These are phyloP conservation scores for Homalodisca vitripennis DNA, from an alignment of 1,140 invertebrate genomes.

Conservation along the genomic window DNA sequence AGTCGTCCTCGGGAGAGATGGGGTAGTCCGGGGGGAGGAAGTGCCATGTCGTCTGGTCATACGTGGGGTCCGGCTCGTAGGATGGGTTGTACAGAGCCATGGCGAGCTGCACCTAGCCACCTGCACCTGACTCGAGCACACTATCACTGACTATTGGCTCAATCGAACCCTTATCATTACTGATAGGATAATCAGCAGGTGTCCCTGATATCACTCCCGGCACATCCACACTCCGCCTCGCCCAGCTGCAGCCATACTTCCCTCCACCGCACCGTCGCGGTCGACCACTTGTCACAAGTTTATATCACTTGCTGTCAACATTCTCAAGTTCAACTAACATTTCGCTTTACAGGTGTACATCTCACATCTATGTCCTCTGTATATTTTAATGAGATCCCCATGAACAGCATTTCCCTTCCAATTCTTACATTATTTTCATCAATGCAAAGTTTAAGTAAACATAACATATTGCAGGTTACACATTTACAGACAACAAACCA, in stretches of 20 bases:
- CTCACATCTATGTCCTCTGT: too few species aligned
- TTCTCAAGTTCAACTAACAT: too few species aligned
- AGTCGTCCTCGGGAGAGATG: slow-evolving; percentile 59
- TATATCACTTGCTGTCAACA: too few species aligned
- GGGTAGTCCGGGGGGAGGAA: slow-evolving; percentile 67
- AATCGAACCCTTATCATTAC: slow-evolving; percentile 20
- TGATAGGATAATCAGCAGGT: slow-evolving; percentile 24
- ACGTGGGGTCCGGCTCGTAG: slow-evolving; percentile 42
- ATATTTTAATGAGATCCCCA: too few species aligned
- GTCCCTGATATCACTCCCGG: not conserved
- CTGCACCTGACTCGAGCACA: not conserved
- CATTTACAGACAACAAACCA: too few species aligned
- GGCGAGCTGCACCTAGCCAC: not conserved
- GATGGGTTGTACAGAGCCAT: slow-evolving; percentile 8
- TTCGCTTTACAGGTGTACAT: too few species aligned
- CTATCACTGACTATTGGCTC: slow-evolving; percentile 10
- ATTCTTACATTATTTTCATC: too few species aligned
- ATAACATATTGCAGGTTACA: too few species aligned
- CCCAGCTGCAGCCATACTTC: not conserved
- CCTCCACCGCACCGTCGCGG: not conserved
- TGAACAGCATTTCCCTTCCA: too few species aligned
- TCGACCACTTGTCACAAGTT: too few species aligned
- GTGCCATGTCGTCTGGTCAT: slow-evolving; percentile 62
- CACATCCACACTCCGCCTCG: not conserved
- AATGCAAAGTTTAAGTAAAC: too few species aligned